These are phyloP conservation scores for Scaptomyza tumidula DNA, from an alignment of 2,888 invertebrate species.

Conservation along the genomic window DNA sequence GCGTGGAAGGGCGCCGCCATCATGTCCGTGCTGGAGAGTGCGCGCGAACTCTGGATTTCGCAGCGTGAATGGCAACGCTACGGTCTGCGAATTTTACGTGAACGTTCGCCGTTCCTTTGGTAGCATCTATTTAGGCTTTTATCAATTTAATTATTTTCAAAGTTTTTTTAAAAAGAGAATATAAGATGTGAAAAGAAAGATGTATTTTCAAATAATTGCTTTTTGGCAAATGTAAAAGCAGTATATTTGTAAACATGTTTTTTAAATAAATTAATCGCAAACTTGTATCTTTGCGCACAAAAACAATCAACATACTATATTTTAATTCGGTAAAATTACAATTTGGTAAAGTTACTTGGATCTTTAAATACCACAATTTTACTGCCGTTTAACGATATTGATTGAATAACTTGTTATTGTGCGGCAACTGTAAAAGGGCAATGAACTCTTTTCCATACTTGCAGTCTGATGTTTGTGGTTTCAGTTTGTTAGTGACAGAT, in stretches of 20 bases:
- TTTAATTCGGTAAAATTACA: no score
- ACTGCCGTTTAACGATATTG: neutral
- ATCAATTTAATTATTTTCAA: neutral
- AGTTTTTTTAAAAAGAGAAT: neutral
- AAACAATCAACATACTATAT: no score
- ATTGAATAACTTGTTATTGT: neutral
- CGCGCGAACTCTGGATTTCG: slow-evolving; percentile 96
- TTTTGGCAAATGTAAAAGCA: neutral
- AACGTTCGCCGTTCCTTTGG: slow-evolving; percentile 96
- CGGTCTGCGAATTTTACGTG: slow-evolving; percentile 93
- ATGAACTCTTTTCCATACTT: neutral
- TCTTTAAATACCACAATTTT: no score
- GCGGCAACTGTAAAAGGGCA: neutral
- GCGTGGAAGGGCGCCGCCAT: slow-evolving; percentile 98
- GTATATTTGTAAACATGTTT: neutral
- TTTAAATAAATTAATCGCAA: neutral
- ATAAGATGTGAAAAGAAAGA: neutral
- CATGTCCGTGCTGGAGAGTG: slow-evolving; percentile 96
- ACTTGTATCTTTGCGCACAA: neutral
- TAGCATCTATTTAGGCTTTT: slow-evolving; percentile 78
- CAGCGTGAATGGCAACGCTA: slow-evolving; percentile 93
- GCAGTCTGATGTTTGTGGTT: neutral
- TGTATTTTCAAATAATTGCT: neutral
- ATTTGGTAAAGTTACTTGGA: no score
- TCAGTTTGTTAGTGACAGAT: neutral